Conservation (phyloP, 2,888 invertebrate genomes). For the Polymixis flavicincta region DNA sequence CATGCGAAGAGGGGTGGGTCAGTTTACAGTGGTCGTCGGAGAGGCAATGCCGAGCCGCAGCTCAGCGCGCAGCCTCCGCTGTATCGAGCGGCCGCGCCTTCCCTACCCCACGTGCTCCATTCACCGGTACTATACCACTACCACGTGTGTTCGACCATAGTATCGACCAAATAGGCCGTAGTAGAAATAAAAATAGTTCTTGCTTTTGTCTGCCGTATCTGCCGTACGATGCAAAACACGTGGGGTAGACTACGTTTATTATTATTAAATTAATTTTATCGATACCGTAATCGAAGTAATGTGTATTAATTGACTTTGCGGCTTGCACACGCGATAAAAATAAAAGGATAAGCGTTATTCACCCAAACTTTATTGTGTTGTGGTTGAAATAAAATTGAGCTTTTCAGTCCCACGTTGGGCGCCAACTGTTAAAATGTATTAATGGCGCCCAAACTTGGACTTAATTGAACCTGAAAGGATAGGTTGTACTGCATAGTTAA, state of each 20-base stretch:
- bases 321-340: neutral
- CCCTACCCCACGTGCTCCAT: constrained; percentile 79
- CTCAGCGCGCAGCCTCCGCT: constrained; percentile 85
- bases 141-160: constrained; percentile 74
- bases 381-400: constrained; percentile 35
- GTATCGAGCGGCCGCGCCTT: constrained; percentile 86
- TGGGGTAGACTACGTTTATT: neutral
- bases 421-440: constrained; percentile 51
- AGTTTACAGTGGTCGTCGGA: constrained; percentile 55
- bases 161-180: constrained; percentile 65
- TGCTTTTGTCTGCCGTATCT: constrained; percentile 37
- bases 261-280: constrained; percentile 24
- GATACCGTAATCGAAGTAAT: constrained; percentile 1
- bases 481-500: constrained; percentile 48
- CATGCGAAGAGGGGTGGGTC: constrained; percentile 61
- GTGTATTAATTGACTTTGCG: neutral
- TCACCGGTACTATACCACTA: constrained; percentile 74
- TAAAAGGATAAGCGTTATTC: constrained; percentile 4
- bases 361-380: constrained; percentile 18
- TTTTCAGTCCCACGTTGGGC: constrained; percentile 50
- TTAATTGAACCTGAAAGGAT: constrained; percentile 56
- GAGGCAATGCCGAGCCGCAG: constrained; percentile 73
- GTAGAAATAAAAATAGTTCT: constrained; percentile 71
- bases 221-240: constrained; percentile 12
- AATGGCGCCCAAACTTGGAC: constrained; percentile 57